These are phyloP conservation scores for Alectura lathami DNA, from an alignment of 2,113 vertebrate species.

Conservation along the genomic window DNA sequence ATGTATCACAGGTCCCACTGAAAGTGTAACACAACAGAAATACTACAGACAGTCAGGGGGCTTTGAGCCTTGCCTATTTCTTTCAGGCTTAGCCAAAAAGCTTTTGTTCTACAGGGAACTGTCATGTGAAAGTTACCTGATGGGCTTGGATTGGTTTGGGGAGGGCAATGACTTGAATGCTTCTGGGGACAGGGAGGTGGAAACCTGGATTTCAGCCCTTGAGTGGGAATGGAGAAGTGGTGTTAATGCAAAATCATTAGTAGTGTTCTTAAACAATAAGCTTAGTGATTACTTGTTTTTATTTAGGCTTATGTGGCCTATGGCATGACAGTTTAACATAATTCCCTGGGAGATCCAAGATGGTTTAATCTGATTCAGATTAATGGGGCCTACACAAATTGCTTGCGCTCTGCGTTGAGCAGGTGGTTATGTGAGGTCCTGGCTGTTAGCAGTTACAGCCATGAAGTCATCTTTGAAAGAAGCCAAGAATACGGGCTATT, in stretches of 20 bases:
- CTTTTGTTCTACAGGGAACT: not conserved
- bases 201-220: not conserved
- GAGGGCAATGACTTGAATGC: rapidly evolving
- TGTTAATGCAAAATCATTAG: not conserved
- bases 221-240: not conserved
- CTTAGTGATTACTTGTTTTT: not conserved
- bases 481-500: not conserved
- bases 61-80: not conserved
- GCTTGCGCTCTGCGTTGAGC: rapidly evolving
- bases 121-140: not conserved
- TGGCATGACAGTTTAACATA: not conserved
- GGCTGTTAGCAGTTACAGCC: not conserved
- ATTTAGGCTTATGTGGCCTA: not conserved
- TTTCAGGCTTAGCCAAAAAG: not conserved
- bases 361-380: not conserved
- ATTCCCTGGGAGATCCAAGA: not conserved
- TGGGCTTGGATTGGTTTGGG: not conserved
- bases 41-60: not conserved
- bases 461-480: not conserved
- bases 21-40: not conserved
- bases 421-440: not conserved
- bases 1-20: not conserved
- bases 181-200: not conserved
- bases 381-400: not conserved
- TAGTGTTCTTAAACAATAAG: not conserved